Base-by-base conservation (phyloP, 2,797 vertebrate species). In the Meriones psammophilus region DNA sequence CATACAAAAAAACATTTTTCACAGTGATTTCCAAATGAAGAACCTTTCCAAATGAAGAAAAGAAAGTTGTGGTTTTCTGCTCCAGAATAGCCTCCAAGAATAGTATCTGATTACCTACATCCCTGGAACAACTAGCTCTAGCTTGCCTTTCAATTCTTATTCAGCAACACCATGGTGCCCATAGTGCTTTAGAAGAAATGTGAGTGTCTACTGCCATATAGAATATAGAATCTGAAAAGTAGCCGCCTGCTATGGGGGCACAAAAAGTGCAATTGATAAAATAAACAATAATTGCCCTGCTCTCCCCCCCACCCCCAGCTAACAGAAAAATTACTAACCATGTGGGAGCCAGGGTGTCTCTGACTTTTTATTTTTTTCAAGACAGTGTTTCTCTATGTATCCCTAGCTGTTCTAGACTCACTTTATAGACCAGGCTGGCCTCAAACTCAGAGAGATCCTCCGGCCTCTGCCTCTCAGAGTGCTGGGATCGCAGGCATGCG, bases 101-200 rank as follows among this genome's bases (percentile, higher is more conserved):
- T 28, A 94, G 42, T 24, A 89, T 74, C 30, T 94, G 42, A 86
- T 83, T 79, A 28, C 22, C 22, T 68, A 50, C 13, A 42, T 71
- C 58, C 20, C 5, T 12, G 10, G 73, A 81, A 83, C 62, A 50
- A 62, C 30, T 66, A n/a, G 18, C 30, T 64, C 69, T 92, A 73
- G 73, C 73, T 89, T 91, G 7, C 69, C 92, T 36, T 30, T 78
- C 87, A 87, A 76, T 58, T 90, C 80, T 71, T 86, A 58, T 85
- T 89, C 68, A 86, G 50, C 56, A 96, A 88, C 74, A 80, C 74
- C 39, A 95, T 93, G 68, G 60, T 36, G 81, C 94, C 88, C 91
- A 54, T 74, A 69, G 12, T 69, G 74, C 94, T 96, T 94, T 83
- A 54, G 95, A 85, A 95, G 46, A 74, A 60, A 78, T 42, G 69